Conservation (phyloP, 2,113 vertebrate genomes). For the Coptodon rendalli region DNA sequence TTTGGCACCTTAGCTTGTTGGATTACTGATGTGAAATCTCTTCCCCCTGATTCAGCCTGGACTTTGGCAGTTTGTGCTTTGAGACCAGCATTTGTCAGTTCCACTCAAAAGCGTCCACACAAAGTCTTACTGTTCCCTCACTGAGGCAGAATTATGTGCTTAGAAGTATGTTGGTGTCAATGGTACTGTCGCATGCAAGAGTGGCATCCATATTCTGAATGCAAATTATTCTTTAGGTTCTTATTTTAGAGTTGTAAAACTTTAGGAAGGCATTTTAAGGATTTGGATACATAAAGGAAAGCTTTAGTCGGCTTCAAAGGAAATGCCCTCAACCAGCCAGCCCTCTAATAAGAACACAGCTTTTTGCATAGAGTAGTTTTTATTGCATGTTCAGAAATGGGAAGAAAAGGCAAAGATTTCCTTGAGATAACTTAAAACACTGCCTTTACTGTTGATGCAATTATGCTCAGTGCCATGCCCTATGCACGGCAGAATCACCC, state of each 20-base stretch:
- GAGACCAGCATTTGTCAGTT: not conserved
- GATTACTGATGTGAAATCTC: slow-evolving; percentile 23
- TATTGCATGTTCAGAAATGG: not conserved
- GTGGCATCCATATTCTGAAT: not conserved
- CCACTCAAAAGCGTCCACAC: not conserved
- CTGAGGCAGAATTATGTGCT: not conserved
- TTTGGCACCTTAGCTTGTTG: not conserved
- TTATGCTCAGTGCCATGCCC: fast-evolving
- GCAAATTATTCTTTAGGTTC: not conserved
- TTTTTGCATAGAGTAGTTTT: not conserved
- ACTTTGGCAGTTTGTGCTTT: slow-evolving; percentile 26
- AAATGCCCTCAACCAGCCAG: not conserved
- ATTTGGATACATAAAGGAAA: not conserved
- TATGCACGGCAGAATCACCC: not conserved
- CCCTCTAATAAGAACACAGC: not conserved
- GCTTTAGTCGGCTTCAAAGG: not conserved
- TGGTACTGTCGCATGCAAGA: slow-evolving; percentile 10
- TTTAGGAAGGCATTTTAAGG: not conserved
- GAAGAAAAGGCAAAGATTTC: not conserved
- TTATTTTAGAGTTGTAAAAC: not conserved
- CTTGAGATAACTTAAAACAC: not conserved
- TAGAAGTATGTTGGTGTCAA: not conserved
- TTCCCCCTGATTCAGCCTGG: slow-evolving; percentile 38
- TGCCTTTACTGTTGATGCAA: not conserved
- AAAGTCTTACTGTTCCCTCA: slow-evolving; percentile 22